A percentile compares a stretch with the other conserved stretches of the same genome.
These are phyloP conservation scores for Scrobipalpa costella DNA, from an alignment of 2,888 invertebrate species.

Conservation along the genomic window DNA sequence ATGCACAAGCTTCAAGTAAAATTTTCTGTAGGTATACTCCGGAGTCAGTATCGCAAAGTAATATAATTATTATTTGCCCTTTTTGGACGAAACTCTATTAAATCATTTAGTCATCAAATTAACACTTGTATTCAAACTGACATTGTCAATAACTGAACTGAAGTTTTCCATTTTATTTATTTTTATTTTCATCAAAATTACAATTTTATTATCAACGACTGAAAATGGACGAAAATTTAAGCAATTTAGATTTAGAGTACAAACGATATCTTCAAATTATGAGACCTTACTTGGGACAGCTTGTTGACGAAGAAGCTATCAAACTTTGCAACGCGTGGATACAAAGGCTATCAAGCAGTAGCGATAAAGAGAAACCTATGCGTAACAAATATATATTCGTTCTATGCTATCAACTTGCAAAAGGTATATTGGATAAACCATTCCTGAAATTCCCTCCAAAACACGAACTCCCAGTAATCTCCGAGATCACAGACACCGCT, in stretches of 20 bases:
- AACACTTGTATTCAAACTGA: too few relatives aligned
- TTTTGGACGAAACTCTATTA: too few relatives aligned
- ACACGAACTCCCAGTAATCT: constrained; percentile 45
- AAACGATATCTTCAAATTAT: constrained; percentile 67
- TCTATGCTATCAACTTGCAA: constrained; percentile 66
- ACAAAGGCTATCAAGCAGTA: constrained; percentile 56
- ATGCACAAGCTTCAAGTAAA: too few relatives aligned
- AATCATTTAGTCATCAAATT: too few relatives aligned
- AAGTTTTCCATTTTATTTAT: not conserved
- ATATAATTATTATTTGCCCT: too few relatives aligned
- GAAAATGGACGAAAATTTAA: constrained; percentile 15
- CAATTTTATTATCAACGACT: not conserved
- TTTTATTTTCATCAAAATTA: not conserved
- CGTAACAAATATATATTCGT: constrained; percentile 67
- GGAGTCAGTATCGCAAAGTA: too few relatives aligned
- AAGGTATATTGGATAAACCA: constrained; percentile 59
- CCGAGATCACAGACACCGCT: constrained; percentile 50
- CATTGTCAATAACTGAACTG: not conserved
- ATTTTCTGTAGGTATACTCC: too few relatives aligned
- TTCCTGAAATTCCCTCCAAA: constrained; percentile 55
- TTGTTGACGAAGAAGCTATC: constrained; percentile 55
- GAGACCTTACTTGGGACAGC: constrained; percentile 58
- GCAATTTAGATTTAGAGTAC: constrained; percentile 61
- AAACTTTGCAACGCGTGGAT: constrained; percentile 68
- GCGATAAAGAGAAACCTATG: constrained; percentile 54